phyloP scores from a whole-genome alignment of 1,140 invertebrate species.

The Pantala flavescens region DNA sequence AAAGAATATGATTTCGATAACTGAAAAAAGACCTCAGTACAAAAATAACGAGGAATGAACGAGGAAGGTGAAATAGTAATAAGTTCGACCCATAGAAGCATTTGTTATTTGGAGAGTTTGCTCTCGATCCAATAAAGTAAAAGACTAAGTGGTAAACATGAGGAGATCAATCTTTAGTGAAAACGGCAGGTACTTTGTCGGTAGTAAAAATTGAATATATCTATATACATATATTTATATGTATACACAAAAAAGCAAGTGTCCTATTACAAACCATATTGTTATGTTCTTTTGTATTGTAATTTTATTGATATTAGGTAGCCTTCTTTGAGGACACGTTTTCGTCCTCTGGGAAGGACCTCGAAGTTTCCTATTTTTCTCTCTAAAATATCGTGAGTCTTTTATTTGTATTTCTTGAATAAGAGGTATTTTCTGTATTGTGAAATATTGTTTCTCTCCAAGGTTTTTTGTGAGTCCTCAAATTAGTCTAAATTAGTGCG shows the following conservation, averaged over 20 bases:
- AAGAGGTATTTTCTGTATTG: too few species aligned
- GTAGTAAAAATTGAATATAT: slow-evolving; percentile 5
- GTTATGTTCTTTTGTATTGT: background rate
- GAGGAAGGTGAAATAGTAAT: background rate
- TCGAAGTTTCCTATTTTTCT: background rate
- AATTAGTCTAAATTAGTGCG: background rate
- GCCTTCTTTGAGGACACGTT: background rate
- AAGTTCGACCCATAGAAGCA: background rate
- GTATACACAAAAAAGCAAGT: slow-evolving; percentile 9
- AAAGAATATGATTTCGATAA: background rate
- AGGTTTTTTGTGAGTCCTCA: background rate
- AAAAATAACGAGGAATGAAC: background rate
- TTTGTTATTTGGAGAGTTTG: background rate
- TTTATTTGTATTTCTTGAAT: too few species aligned
- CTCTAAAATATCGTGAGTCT: background rate
- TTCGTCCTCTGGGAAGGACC: background rate
- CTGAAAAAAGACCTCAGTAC: background rate
- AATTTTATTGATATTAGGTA: background rate
- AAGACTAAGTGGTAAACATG: background rate
- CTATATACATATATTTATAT: slow-evolving; percentile 5
- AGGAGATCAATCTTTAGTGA: background rate
- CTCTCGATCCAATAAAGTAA: background rate
- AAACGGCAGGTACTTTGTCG: slow-evolving; percentile 8
- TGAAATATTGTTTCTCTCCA: too few species aligned
- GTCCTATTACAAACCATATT: background rate